A percentile compares a stretch with the other conserved stretches of the same genome.
phyloP scores from a whole-genome alignment of 2,797 vertebrate genomes.

The Melanotaenia trifasciata region DNA sequence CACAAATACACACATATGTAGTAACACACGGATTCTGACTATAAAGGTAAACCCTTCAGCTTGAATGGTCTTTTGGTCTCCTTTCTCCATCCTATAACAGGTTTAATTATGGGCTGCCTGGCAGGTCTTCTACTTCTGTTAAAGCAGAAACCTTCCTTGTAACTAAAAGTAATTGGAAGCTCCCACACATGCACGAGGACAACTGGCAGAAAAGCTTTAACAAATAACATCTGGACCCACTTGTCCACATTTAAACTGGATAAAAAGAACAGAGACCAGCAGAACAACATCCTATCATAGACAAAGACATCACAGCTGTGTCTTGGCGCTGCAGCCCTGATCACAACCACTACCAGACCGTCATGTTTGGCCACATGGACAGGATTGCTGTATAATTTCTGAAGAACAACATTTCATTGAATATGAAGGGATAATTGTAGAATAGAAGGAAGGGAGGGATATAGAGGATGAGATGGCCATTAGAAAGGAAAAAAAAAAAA shows the following conservation, averaged over 20 bases:
- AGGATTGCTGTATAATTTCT: slow-evolving; percentile 34
- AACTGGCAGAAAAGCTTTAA: slow-evolving; percentile 60
- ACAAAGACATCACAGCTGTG: slow-evolving; percentile 63
- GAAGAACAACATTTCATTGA: slow-evolving; percentile 33
- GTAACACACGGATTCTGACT: slow-evolving; percentile 26
- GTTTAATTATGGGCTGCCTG: slow-evolving; percentile 62
- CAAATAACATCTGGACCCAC: slow-evolving; percentile 81
- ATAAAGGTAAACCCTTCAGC: slow-evolving; percentile 71
- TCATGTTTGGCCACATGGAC: slow-evolving; percentile 55
- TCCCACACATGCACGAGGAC: slow-evolving; percentile 26
- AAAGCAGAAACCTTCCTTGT: slow-evolving; percentile 70
- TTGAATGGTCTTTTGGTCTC: slow-evolving; percentile 46
- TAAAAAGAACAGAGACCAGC: slow-evolving; percentile 60
- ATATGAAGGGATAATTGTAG: slow-evolving; percentile 54
- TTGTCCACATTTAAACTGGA: slow-evolving; percentile 72
- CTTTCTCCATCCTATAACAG: slow-evolving; percentile 62
- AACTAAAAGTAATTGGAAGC: slow-evolving; percentile 72
- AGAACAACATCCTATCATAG: slow-evolving; percentile 71
- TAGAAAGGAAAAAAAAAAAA: slow-evolving; percentile 14
- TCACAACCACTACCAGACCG: slow-evolving; percentile 72
- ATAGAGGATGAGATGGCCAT: slow-evolving; percentile 28
- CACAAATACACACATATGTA: slow-evolving; percentile 8
- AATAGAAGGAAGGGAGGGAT: slow-evolving; percentile 23
- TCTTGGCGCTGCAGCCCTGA: slow-evolving; percentile 68
- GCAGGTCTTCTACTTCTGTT: slow-evolving; percentile 74